These are phyloP conservation scores for Malaclemys terrapin DNA, from an alignment of 2,113 vertebrate genomes.

Conservation along the genomic window DNA sequence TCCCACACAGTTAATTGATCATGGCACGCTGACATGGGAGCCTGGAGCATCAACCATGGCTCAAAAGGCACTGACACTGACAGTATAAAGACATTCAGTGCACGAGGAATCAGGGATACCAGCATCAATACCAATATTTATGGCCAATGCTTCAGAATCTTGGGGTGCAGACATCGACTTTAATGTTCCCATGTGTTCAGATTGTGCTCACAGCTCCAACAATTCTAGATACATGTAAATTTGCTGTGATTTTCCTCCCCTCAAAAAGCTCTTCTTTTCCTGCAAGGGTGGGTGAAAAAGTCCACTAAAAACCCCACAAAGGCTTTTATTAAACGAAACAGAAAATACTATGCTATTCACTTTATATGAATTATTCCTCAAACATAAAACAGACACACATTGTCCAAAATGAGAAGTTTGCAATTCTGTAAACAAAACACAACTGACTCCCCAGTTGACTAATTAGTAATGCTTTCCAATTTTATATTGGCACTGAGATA, in stretches of 20 bases:
- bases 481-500: not conserved
- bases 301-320: not conserved
- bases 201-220: not conserved
- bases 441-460: not conserved
- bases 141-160: constrained; percentile 7
- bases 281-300: not conserved
- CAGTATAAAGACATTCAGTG: not conserved
- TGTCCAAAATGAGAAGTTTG: not conserved
- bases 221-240: not conserved
- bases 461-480: not conserved
- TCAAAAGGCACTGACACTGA: not conserved
- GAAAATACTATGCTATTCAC: not conserved
- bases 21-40: not conserved
- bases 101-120: not conserved
- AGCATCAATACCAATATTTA: not conserved
- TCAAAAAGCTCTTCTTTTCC: not conserved
- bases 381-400: not conserved
- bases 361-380: not conserved
- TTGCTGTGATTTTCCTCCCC: not conserved
- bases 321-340: not conserved
- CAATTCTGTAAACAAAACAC: not conserved
- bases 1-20: not conserved
- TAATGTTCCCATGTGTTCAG: not conserved
- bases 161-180: not conserved
- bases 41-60: not conserved